Evolutionary conservation across 2,888 invertebrate genomes (phyloP).

Genomic region (Sylvicola cinctus): DNA sequence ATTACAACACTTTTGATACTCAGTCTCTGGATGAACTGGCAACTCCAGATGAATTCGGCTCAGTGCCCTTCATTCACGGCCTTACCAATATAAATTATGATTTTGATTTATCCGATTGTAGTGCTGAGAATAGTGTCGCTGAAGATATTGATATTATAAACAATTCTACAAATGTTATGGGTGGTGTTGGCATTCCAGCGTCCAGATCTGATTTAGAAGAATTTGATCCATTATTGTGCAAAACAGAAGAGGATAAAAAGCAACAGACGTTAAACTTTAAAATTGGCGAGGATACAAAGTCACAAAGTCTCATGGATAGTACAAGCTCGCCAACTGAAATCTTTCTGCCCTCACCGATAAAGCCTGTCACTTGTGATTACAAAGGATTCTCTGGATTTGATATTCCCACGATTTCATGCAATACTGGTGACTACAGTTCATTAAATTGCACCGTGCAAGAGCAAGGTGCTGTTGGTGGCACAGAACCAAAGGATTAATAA

Average conservation of each 20-base stretch:
- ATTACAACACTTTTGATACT: constrained; percentile 32
- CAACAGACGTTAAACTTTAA: constrained; percentile 5
- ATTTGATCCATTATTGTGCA: constrained; percentile 20
- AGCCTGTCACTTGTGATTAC: constrained; percentile 32
- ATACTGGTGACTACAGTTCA: constrained; percentile 30
- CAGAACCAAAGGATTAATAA: too few species aligned
- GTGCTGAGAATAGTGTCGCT: constrained; percentile 47
- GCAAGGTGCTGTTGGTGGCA: too few species aligned
- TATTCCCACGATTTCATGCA: constrained; percentile 43
- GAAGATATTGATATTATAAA: constrained; percentile 27
- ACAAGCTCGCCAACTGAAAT: constrained; percentile 24
- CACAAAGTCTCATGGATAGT: constrained; percentile 19
- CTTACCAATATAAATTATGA: constrained; percentile 54
- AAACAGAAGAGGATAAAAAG: constrained; percentile 8
- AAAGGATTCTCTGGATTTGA: constrained; percentile 38
- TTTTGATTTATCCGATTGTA: constrained; percentile 52
- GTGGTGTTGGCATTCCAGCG: constrained; percentile 31
- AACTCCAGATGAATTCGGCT: constrained; percentile 34
- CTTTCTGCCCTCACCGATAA: constrained; percentile 35
- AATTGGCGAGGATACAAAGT: constrained; percentile 5
- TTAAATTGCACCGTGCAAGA: too few species aligned
- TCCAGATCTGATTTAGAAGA: constrained; percentile 21
- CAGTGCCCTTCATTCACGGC: constrained; percentile 32
- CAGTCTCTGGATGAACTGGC: constrained; percentile 34
- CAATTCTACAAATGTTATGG: constrained; percentile 16